Conservation (phyloP, 2,888 invertebrate species). For the Monoplex corrugatus region DNA sequence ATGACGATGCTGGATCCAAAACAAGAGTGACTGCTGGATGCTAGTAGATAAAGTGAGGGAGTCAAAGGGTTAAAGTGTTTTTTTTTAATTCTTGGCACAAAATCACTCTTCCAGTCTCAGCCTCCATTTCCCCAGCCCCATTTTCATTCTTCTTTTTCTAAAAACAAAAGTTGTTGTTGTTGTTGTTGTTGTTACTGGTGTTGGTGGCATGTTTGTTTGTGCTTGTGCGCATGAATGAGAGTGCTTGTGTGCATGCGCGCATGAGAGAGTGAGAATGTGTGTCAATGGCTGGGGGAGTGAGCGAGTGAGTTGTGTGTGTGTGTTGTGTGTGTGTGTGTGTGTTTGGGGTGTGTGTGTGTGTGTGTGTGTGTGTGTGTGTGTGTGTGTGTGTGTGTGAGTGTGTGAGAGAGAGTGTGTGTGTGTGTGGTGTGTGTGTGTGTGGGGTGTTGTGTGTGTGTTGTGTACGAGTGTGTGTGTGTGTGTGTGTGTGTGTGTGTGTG, state of each 20-base stretch:
- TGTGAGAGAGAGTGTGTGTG: neutral
- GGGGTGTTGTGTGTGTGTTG: neutral
- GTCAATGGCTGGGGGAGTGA: no score
- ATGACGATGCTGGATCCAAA: no score
- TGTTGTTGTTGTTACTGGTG: no score
- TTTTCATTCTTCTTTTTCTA: no score
- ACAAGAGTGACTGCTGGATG: no score
- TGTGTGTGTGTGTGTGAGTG: neutral
- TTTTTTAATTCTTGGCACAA: no score
- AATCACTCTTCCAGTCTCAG: no score
- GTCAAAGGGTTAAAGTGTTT: no score
- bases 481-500: neutral
- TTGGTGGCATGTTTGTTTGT: no score
- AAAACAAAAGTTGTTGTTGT: no score
- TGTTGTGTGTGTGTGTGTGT: neutral
- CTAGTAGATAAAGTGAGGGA: no score
- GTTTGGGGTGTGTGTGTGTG: neutral
- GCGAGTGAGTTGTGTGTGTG: neutral
- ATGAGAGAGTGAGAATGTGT: neutral
- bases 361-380: neutral
- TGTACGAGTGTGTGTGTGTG: neutral
- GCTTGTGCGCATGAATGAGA: neutral
- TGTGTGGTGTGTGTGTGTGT: neutral
- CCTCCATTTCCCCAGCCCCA: no score
- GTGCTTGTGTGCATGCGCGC: neutral